Base-by-base conservation (phyloP, 2,888 invertebrate genomes). In the Dicyrtomina minuta region DNA sequence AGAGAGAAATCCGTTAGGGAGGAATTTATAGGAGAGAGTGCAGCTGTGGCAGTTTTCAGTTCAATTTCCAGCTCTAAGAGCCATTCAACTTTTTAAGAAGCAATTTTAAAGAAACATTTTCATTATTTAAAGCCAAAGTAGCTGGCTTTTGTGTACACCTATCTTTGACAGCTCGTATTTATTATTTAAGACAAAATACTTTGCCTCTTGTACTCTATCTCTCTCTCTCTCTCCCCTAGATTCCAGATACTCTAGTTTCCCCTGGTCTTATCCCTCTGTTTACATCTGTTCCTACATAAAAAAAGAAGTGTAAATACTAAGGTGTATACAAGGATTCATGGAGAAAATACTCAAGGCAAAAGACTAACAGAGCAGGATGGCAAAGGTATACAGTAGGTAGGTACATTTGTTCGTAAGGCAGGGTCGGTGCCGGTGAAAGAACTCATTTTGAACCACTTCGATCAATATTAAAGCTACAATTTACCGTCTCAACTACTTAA, bases 131-230 rank as follows among this genome's bases (percentile, higher is more conserved):
- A 56, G 43, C 20, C 39, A 26, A 55, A 55, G 51, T 65, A 53
- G 43, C 53, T 56, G 43, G 55, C 65, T 65, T 55, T 65, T 65
- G 65, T 65, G 43, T 55, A 55, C 55, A 53, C 55, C 65, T 65
- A 41, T 26, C 43, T 65, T 53, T 65, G 65, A 56, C 65, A 65
- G 55, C 26, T 55, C 53, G 55, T 56, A 65, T 55, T 65, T 65
- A 65, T 65, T 65, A 65, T 65, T 65, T 55, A 65, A 55, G 55
- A 65, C 26, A 53, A 65, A 65, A 65, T 65, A 56, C 65, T 55
- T 65, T 61, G 39, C 24, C 41, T 41, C 61, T 41, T 61, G 15
- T 65, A 20, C 33, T 56, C 17, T 12, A 17, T 46, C 4, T 27
- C 13, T 56, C 12, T 56, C 56, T 6, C 5, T 26, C 33, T 56